Conservation (phyloP, 1,140 invertebrate genomes). For the Megalopta genalis region DNA sequence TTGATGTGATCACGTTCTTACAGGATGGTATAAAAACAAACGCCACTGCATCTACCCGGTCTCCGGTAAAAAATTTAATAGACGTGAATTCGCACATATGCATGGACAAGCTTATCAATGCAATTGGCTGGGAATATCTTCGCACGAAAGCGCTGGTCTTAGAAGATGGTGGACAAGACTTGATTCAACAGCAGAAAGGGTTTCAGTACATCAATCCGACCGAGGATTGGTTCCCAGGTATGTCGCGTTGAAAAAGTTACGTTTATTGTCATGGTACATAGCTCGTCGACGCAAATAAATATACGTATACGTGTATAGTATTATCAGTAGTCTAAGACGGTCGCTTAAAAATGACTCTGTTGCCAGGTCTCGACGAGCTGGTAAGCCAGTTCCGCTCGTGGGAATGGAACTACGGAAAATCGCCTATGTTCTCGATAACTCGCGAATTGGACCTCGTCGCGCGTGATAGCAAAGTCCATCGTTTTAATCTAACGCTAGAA, state of each 20-base stretch:
- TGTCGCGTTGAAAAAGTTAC: not conserved
- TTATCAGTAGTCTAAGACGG: not conserved
- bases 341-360: slow-evolving; percentile 28
- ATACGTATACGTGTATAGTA: too few relatives aligned
- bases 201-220: slow-evolving; percentile 93
- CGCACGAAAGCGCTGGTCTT: slow-evolving; percentile 84
- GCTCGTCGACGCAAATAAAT: too few relatives aligned
- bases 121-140: slow-evolving; percentile 91
- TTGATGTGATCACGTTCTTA: slow-evolving; percentile 36
- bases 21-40: slow-evolving; percentile 85
- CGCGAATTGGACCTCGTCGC: slow-evolving; percentile 66
- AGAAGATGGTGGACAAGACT: slow-evolving; percentile 85
- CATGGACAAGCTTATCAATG: slow-evolving; percentile 85
- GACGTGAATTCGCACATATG: slow-evolving; percentile 86
- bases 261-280: not conserved
- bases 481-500: slow-evolving; percentile 69
- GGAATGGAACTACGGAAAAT: slow-evolving; percentile 94
- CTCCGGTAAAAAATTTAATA: slow-evolving; percentile 89
- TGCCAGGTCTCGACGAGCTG: slow-evolving; percentile 83
- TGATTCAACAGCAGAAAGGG: slow-evolving; percentile 86
- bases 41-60: slow-evolving; percentile 89
- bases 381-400: slow-evolving; percentile 86
- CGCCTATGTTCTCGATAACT: slow-evolving; percentile 89
- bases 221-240: slow-evolving; percentile 92
- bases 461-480: slow-evolving; percentile 51